Conservation (phyloP, 2,888 invertebrate species). For the Synergus itoensis region DNA sequence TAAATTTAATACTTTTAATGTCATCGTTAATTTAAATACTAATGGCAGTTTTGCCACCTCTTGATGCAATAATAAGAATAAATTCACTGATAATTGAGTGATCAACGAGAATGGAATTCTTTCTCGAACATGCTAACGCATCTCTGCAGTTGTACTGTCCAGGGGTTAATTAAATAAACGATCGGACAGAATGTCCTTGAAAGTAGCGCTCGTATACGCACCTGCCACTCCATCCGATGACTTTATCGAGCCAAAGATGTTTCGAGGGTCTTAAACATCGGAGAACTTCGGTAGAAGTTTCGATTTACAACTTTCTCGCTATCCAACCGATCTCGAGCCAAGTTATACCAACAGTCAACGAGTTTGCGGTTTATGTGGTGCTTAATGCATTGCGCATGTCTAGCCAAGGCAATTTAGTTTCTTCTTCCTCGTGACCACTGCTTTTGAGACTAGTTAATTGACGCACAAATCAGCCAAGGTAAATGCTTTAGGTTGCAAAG, state of each 20-base stretch:
- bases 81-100: constrained; percentile 49
- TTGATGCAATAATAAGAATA: constrained; percentile 49
- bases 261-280: constrained; percentile 18
- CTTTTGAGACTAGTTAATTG: constrained; percentile 43
- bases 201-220: constrained; percentile 16
- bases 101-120: constrained; percentile 45
- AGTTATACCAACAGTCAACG: constrained; percentile 41
- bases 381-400: constrained; percentile 41
- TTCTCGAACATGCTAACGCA: background rate
- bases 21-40: constrained; percentile 51
- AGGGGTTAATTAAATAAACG: constrained; percentile 31
- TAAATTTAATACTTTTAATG: constrained; percentile 49
- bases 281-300: constrained; percentile 38
- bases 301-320: constrained; percentile 50
- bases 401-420: constrained; percentile 50
- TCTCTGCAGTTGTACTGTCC: background rate
- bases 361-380: constrained; percentile 45
- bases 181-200: background rate
- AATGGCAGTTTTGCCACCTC: constrained; percentile 47
- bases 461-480: constrained; percentile 42
- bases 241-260: constrained; percentile 43
- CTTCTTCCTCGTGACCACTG: constrained; percentile 29
- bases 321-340: constrained; percentile 27
- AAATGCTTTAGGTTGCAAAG: background rate
- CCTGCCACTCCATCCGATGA: constrained; percentile 44